Evolutionary conservation across 2,888 invertebrate species (phyloP).

Genomic region (Pilophorus perplexus): DNA sequence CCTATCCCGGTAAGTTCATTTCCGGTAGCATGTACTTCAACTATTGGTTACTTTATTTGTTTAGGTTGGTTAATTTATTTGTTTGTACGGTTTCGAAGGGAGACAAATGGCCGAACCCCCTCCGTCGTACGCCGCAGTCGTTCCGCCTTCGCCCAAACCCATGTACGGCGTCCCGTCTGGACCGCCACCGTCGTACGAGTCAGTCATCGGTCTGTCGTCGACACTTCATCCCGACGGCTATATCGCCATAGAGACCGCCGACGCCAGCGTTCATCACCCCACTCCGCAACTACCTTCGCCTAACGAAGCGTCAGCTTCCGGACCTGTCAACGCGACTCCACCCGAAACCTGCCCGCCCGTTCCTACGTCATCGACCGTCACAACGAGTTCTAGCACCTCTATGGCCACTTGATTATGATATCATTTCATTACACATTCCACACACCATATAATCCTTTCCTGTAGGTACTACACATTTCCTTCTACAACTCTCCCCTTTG

Average conservation of each 20-base stretch:
- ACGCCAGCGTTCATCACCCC: too few species aligned
- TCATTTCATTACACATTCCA: slow-evolving; percentile 2
- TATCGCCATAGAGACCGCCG: too few species aligned
- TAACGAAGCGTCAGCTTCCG: slow-evolving; percentile 9
- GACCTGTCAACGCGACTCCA: too few species aligned
- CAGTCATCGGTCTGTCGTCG: slow-evolving; percentile 51
- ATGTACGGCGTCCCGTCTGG: slow-evolving; percentile 55
- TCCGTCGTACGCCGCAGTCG: slow-evolving; percentile 43
- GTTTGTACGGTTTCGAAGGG: background rate
- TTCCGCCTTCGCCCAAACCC: slow-evolving; percentile 48
- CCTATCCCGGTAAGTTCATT: slow-evolving; percentile 27
- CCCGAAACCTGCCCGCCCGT: too few species aligned
- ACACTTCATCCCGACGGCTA: too few species aligned
- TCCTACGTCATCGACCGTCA: background rate
- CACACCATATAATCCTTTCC: background rate
- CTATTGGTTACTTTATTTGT: background rate
- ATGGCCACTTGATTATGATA: slow-evolving; percentile 18
- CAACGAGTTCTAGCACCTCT: too few species aligned
- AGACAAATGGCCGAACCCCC: slow-evolving; percentile 38
- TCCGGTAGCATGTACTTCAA: background rate
- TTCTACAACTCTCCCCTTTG: background rate
- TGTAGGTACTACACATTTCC: background rate
- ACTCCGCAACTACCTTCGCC: too few species aligned
- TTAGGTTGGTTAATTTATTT: background rate
- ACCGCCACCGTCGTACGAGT: slow-evolving; percentile 57